phyloP scores from a whole-genome alignment of 2,113 vertebrate species.

The Oxyruncus cristatus region DNA sequence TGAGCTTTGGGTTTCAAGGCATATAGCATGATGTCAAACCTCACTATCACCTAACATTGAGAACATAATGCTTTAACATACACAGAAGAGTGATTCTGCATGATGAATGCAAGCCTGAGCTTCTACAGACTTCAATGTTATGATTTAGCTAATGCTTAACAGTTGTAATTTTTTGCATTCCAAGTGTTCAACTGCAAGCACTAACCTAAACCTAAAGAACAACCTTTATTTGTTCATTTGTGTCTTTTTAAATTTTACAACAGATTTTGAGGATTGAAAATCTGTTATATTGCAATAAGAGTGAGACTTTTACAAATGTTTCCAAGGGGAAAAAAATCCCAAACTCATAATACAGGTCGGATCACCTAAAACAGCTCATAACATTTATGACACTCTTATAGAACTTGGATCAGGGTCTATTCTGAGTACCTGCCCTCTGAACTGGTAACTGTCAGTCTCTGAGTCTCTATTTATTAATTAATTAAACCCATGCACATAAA shows the following conservation, averaged over 20 bases:
- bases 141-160: background rate
- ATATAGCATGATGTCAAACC: background rate
- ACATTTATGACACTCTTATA: background rate
- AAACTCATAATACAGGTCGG: background rate
- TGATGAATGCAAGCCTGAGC: background rate
- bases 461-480: background rate
- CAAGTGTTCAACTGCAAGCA: background rate
- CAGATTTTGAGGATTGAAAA: background rate
- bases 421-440: background rate
- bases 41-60: background rate
- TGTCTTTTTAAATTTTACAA: background rate
- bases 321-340: background rate
- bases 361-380: background rate
- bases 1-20: background rate
- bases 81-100: background rate
- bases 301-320: background rate
- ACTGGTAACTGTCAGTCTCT: background rate
- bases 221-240: background rate
- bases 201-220: background rate
- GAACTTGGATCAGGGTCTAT: background rate
- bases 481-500: background rate
- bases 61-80: background rate
- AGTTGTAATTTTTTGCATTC: background rate
- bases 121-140: background rate
- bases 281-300: background rate